These are phyloP conservation scores for Arbacia lixula DNA, from an alignment of 53 echinoderm and acorn worm genomes.

Conservation along the genomic window DNA sequence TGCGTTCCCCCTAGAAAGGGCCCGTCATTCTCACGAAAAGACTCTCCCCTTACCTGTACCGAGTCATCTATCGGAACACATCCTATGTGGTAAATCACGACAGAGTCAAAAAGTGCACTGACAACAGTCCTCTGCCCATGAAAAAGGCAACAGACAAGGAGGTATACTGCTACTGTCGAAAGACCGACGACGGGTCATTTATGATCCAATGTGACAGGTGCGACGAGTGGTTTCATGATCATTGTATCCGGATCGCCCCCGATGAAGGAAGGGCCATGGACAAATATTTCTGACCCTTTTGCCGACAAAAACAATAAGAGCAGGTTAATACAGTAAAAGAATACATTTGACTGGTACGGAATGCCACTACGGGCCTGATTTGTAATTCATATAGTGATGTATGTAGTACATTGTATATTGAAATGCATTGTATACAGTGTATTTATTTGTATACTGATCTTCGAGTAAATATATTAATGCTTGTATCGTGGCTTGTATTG, in stretches of 20 bases:
- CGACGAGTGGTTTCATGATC: background rate
- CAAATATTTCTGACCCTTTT: background rate
- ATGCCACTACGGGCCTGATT: too few species aligned
- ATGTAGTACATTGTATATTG: too few species aligned
- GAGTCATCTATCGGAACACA: slow-evolving; percentile 44
- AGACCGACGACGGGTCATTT: background rate
- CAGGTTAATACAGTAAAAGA: too few species aligned
- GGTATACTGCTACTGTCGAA: background rate
- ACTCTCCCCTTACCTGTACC: slow-evolving; percentile 43
- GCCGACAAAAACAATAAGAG: too few species aligned
- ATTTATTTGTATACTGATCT: too few species aligned
- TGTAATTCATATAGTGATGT: too few species aligned
- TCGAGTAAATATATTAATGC: too few species aligned
- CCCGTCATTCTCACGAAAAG: slow-evolving; percentile 29
- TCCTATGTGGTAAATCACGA: slow-evolving; percentile 58
- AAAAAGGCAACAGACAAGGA: background rate
- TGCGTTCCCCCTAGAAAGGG: slow-evolving; percentile 63
- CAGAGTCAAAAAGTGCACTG: slow-evolving; percentile 42
- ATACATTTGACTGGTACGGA: too few species aligned
- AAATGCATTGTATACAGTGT: too few species aligned
- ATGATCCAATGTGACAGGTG: background rate
- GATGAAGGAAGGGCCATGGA: background rate
- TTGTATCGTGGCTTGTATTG: too few species aligned
- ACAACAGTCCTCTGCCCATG: background rate
- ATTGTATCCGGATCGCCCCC: background rate